Percentiles rank a stretch among this genome's conserved stretches.
These are phyloP conservation scores for Phytoseiulus persimilis DNA, from an alignment of 2,888 invertebrate genomes.

Conservation along the genomic window DNA sequence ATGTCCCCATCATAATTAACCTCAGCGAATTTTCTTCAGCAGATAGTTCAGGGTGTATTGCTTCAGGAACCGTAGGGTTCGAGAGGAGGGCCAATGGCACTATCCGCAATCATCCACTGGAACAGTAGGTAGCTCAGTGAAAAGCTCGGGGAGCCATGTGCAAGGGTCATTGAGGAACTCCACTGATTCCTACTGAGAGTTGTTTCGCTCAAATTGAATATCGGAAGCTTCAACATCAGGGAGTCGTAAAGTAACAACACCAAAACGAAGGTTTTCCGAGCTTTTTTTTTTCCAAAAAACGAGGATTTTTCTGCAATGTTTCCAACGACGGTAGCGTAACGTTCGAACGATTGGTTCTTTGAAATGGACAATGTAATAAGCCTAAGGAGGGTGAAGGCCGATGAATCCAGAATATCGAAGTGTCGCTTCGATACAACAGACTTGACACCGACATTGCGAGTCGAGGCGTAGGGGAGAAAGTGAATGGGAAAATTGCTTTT, in stretches of 20 bases:
- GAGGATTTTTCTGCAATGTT: too few relatives aligned
- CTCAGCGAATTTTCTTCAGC: not conserved
- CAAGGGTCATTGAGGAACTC: not conserved
- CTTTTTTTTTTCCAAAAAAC: not conserved
- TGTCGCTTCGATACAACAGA: not conserved
- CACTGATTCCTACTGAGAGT: not conserved
- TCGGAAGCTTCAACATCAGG: not conserved
- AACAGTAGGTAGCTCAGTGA: not conserved
- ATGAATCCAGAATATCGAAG: not conserved
- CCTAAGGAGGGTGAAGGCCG: not conserved
- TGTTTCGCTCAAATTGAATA: not conserved
- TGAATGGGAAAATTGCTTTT: not conserved
- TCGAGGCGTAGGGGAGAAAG: not conserved
- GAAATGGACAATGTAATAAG: not conserved
- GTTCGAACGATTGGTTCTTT: not conserved
- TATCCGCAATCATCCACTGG: not conserved
- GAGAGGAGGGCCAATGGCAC: not conserved
- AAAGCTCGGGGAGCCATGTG: not conserved
- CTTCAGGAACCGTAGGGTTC: not conserved
- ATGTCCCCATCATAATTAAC: not conserved
- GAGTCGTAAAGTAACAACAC: not conserved
- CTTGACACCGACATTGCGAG: not conserved
- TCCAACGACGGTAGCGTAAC: not conserved
- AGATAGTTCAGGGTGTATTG: not conserved
- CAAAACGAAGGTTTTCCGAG: not conserved